Base-by-base conservation (phyloP, 2,888 invertebrate genomes). In the Petrophora chlorosata region DNA sequence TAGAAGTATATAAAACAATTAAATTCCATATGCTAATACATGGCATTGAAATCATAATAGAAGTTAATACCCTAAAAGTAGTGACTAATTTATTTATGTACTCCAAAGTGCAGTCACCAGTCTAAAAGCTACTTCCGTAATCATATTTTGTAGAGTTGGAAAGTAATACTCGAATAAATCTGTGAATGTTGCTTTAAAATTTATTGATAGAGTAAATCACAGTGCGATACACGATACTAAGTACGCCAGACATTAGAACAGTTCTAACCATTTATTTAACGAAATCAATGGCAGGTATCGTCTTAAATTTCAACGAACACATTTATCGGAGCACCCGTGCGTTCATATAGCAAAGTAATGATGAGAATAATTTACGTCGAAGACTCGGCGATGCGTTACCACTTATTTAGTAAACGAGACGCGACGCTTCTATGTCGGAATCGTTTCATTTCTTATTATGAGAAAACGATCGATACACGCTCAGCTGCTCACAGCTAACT, bases 401-500 rank as follows among this genome's bases (percentile, higher is more conserved):
- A 54, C 52, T 56, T 56, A 56, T 41, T 49, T 44, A 53, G 54
- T 26, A 50, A 53, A 46, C 53, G 53, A 53, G 57, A 47, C 51
- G 40, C 49, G 44, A 35, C 52, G 41, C 45, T 44, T 45, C 5
- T 53, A 23, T 26, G 45, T 19, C 26, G 38, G 45, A 61, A 56
- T 51, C 58, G 50, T 59, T 61, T 57, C 57, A 53, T 56, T 65
- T 70, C 57, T 79, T 81, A 80, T 79, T 77, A 76, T 73, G 75
- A 74, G 69, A 61, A 64, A 56, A 61, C 56, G 79, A 89, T 89
- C 89, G 76, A 88, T 87, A 82, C 66, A 64, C 76, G 76, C 82
- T 86, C 89, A 86, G 88, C 88, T 85, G 87, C 69, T 82, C 64
- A 64, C 76, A 68, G 73, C 80, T 75, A 90, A 91, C 85, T 91